phyloP scores from a whole-genome alignment of 2,113 vertebrate species.

The Gallinago media region DNA sequence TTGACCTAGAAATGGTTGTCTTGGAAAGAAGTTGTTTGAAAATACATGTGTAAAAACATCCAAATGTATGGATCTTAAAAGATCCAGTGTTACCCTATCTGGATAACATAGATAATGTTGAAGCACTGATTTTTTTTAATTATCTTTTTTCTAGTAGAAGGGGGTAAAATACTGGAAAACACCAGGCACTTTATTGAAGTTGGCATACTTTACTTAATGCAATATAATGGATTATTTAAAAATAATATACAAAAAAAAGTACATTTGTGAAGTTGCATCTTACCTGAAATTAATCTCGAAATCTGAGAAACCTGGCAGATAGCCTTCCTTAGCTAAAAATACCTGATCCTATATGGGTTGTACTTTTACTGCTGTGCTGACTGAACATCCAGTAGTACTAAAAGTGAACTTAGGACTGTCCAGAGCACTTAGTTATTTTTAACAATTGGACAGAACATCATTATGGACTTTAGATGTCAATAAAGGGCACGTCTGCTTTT shows the following conservation, averaged over 20 bases:
- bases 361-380: not conserved
- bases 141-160: not conserved
- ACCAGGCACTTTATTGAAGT: not conserved
- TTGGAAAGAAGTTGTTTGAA: not conserved
- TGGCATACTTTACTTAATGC: not conserved
- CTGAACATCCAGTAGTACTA: not conserved
- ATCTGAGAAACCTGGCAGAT: not conserved
- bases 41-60: not conserved
- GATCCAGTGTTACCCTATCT: not conserved
- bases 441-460: not conserved
- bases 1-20: not conserved
- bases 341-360: not conserved
- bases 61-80: not conserved
- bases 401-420: not conserved
- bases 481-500: not conserved
- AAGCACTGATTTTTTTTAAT: not conserved
- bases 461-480: not conserved
- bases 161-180: not conserved
- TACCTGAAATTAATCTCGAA: not conserved
- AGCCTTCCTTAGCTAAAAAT: not conserved
- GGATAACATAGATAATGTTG: not conserved
- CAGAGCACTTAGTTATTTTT: not conserved
- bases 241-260: not conserved
- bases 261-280: not conserved
- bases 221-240: not conserved